Percentiles rank a stretch among this genome's conserved stretches.
Conservation (phyloP, 2,113 vertebrate species). For the Anolis sagrei region DNA sequence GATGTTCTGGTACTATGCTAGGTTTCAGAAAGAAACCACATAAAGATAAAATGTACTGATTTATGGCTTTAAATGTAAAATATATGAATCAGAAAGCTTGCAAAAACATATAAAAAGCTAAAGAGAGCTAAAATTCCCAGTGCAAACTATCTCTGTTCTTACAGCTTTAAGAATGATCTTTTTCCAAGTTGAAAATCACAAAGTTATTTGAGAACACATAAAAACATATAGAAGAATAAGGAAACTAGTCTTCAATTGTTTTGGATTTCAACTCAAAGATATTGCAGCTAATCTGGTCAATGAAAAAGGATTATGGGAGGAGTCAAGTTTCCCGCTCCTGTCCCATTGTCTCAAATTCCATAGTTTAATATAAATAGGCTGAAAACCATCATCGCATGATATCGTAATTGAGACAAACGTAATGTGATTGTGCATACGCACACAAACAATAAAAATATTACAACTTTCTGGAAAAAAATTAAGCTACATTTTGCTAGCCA, state of each 20-base stretch:
- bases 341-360: not conserved
- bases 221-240: conserved; percentile 11
- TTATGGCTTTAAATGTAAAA: too few relatives aligned
- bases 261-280: not conserved
- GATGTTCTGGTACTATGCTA: not conserved
- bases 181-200: not conserved
- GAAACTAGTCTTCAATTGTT: not conserved
- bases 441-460: not conserved
- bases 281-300: not conserved
- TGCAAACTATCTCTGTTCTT: conserved; percentile 8
- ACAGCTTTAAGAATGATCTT: not conserved
- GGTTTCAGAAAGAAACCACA: not conserved
- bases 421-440: conserved; percentile 5
- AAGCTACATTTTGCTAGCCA: not conserved
- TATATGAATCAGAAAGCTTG: too few relatives aligned
- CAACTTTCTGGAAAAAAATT: not conserved
- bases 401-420: not conserved
- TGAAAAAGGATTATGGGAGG: not conserved
- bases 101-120: not conserved
- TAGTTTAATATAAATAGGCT: conserved; percentile 35
- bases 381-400: not conserved
- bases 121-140: conserved; percentile 15
- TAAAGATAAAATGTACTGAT: too few relatives aligned
- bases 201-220: not conserved
- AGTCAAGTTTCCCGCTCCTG: not conserved